Conservation (phyloP, 2,113 vertebrate genomes). For the Hippocampus barbouri region DNA sequence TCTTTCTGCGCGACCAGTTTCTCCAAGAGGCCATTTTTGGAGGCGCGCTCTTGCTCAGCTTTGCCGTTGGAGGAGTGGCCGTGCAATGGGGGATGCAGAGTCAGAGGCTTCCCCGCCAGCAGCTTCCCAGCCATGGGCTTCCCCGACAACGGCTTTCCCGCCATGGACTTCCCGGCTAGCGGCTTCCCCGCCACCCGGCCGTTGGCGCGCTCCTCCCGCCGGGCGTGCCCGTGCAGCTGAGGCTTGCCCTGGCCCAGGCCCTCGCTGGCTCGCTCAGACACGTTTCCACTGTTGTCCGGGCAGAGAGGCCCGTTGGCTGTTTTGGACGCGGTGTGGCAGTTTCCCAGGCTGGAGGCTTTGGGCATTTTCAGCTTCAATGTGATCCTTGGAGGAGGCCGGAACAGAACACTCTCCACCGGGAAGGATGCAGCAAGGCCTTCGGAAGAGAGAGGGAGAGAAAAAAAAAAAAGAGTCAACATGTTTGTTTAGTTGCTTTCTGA, state of each 20-base stretch:
- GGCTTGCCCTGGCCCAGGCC: constrained; percentile 76
- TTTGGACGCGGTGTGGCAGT: constrained; percentile 77
- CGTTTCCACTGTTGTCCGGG: constrained; percentile 74
- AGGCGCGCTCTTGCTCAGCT: constrained; percentile 65
- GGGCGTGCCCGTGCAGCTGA: constrained; percentile 67
- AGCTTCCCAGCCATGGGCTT: constrained; percentile 18
- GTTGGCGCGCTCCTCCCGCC: constrained; percentile 78
- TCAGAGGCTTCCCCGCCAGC: constrained; percentile 78
- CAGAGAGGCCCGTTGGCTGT: constrained; percentile 78
- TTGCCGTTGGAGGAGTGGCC: constrained; percentile 82
- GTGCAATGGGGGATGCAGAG: constrained; percentile 79
- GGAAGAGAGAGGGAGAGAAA: neutral
- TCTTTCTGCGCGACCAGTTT: constrained; percentile 79
- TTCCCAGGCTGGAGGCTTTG: constrained; percentile 74
- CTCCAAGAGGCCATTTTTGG: constrained; percentile 80
- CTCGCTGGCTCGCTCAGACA: constrained; percentile 50
- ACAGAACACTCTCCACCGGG: constrained; percentile 82
- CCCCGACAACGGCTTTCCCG: constrained; percentile 20
- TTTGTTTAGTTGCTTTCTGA: too few relatives aligned
- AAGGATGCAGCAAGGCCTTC: constrained; percentile 81
- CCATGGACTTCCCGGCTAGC: constrained; percentile 35
- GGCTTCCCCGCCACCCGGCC: constrained; percentile 66
- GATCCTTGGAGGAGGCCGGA: constrained; percentile 87
- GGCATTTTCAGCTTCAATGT: constrained; percentile 98
- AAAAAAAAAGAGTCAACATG: neutral